Conservation (phyloP, 2,888 invertebrate genomes). For the Iphiclides podalirius region DNA sequence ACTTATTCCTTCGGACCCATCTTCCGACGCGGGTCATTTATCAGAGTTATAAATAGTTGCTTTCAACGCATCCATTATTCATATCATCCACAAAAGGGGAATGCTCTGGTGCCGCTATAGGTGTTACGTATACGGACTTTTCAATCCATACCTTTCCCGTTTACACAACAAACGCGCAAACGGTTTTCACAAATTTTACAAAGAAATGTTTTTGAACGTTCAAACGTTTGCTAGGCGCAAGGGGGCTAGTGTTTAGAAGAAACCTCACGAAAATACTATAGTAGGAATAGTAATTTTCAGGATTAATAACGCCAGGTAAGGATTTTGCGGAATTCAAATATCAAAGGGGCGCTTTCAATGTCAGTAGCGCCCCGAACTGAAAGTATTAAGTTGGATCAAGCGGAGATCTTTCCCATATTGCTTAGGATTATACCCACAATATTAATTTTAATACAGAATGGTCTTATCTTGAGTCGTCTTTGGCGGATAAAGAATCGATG, state of each 20-base stretch:
- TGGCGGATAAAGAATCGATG: too few relatives aligned
- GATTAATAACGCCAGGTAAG: slow-evolving; percentile 4
- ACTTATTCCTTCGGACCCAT: slow-evolving; percentile 14
- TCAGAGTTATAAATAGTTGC: slow-evolving; percentile 36
- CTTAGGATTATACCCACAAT: too few relatives aligned
- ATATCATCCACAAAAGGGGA: slow-evolving; percentile 30
- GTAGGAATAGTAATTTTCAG: slow-evolving; percentile 2
- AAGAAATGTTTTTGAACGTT: background rate
- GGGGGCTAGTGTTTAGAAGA: background rate
- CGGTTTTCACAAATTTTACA: background rate
- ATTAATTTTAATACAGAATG: too few relatives aligned
- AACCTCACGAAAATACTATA: background rate
- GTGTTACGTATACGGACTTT: background rate
- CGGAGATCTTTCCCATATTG: too few relatives aligned
- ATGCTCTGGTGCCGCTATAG: background rate
- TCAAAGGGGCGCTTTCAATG: slow-evolving; percentile 25
- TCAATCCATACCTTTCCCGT: slow-evolving; percentile 3
- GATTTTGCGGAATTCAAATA: background rate
- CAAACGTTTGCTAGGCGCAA: background rate
- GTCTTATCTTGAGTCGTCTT: too few relatives aligned
- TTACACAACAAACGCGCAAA: slow-evolving; percentile 1
- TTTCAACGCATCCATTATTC: slow-evolving; percentile 38
- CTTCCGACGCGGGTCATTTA: slow-evolving; percentile 38
- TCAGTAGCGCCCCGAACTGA: background rate
- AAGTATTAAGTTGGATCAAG: background rate